These are phyloP conservation scores for Trididemnum clinides DNA, from an alignment of 23 tunicate genomes.

Conservation along the genomic window DNA sequence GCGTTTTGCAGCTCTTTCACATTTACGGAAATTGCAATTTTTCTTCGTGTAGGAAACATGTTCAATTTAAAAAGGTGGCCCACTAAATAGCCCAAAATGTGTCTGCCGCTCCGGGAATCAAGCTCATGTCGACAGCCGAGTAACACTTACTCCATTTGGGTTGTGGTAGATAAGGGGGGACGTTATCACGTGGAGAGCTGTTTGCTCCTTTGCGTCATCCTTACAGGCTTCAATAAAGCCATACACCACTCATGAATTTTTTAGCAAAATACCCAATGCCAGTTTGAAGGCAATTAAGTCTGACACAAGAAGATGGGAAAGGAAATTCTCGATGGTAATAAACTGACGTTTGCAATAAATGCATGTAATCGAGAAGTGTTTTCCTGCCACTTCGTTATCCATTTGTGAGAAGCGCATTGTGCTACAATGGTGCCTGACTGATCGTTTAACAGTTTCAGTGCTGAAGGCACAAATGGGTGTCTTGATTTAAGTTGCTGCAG, in stretches of 20 bases:
- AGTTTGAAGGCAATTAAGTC: not conserved
- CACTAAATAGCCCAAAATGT: too few relatives aligned
- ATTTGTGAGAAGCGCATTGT: not conserved
- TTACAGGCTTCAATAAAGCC: too few relatives aligned
- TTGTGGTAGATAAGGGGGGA: too few relatives aligned
- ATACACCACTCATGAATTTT: not conserved
- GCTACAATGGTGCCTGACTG: not conserved
- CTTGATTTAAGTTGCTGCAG: not conserved
- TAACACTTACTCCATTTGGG: too few relatives aligned
- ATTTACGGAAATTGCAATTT: too few relatives aligned
- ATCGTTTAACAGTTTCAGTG: not conserved
- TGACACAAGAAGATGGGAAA: not conserved
- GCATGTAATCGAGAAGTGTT: conserved; percentile 3
- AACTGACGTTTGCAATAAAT: not conserved
- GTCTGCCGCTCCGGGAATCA: too few relatives aligned
- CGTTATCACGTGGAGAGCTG: too few relatives aligned
- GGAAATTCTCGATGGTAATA: not conserved
- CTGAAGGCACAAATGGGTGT: conserved; percentile 12
- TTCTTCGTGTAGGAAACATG: too few relatives aligned
- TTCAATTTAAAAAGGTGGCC: too few relatives aligned
- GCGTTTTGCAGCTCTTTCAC: too few relatives aligned
- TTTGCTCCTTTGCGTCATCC: too few relatives aligned
- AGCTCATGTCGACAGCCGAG: too few relatives aligned
- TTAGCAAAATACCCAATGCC: not conserved
- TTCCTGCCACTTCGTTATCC: not conserved